Percentiles rank a stretch among this genome's conserved stretches.
These are phyloP conservation scores for Sesamia nonagrioides DNA, from an alignment of 1,140 invertebrate species.

Conservation along the genomic window DNA sequence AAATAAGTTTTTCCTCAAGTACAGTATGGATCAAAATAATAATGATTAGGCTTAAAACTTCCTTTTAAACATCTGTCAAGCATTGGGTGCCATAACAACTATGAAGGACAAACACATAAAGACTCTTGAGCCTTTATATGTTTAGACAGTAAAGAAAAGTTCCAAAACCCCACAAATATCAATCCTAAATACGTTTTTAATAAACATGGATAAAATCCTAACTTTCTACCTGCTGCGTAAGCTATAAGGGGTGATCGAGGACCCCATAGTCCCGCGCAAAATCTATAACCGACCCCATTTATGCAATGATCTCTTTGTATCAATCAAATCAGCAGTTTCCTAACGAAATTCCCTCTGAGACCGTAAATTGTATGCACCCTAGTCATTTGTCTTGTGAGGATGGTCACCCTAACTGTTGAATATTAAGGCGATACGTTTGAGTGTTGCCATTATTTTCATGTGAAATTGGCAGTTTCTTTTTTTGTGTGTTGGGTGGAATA, in stretches of 20 bases:
- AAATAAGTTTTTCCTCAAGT: too few species aligned
- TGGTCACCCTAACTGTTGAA: constrained; percentile 42
- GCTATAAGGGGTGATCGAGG: neutral
- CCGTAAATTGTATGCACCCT: constrained; percentile 58
- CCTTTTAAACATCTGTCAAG: too few species aligned
- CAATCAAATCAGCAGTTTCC: constrained; percentile 58
- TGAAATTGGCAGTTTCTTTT: constrained; percentile 11
- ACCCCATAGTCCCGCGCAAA: neutral
- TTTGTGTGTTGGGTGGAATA: constrained; percentile 16
- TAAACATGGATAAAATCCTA: constrained; percentile 15
- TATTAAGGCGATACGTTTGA: constrained; percentile 21
- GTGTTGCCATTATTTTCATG: constrained; percentile 10
- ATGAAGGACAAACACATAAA: too few species aligned
- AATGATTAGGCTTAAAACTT: too few species aligned
- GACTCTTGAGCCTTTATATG: too few species aligned
- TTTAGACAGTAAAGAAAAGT: neutral
- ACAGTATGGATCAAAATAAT: too few species aligned
- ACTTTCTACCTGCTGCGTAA: constrained; percentile 6
- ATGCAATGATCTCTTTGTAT: constrained; percentile 44
- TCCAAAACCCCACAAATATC: neutral
- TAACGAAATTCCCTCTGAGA: constrained; percentile 41
- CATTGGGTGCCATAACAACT: too few species aligned
- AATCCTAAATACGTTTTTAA: constrained; percentile 35
- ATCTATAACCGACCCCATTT: constrained; percentile 41
- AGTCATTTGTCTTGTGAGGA: constrained; percentile 48